Evolutionary conservation across 2,113 vertebrate species (phyloP), one percentile per base, ranked within the genome.

Genomic region (Anhinga anhinga): DNA sequence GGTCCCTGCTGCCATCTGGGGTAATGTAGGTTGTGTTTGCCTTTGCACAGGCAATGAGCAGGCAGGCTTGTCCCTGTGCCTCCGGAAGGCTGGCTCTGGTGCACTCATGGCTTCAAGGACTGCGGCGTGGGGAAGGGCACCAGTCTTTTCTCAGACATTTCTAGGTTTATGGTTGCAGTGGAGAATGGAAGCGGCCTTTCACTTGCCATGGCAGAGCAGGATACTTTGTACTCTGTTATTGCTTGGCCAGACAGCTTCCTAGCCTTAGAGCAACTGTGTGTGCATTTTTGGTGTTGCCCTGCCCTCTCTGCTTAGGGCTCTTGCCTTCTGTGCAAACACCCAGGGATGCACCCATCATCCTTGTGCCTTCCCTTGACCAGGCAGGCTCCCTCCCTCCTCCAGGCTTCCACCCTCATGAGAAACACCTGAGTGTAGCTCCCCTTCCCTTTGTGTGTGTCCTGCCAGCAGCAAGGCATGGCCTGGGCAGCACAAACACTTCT

Each of bases 21-120:
- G 30, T 52, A 30, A 30, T 3, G 11, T 11, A n/a, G 34, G 23
- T 80, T 56, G 29, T 69, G 38, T 42, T 88, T 5, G 5, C 13
- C 47, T 59, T 74, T 56, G 49, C 0, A 0, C 42, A 84, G 53
- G n/a, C 1, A 0, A 11, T 55, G 65, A 78, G 45, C 55, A 38
- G 42, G 22, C 38, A 59, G 62, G 18, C 22, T 77, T 42, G 22
- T 80, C 61, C 49, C 58, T 36, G 26, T 72, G 45, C 17, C 44
- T 36, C 13, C 2, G 26, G 18, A 45, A 53, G 65, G 19, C 59
- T 72, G 74, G 10, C 14, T 80, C 13, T 65, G 62, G 21, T 88
- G 63, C 80, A 15, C 15, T 40, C 36, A 9, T 88, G 72, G n/a
- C 50, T 84, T 58, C 47, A 49, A 65, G 53, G 66, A 34, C 74